Conservation (phyloP, 2,797 vertebrate species). For the Percopsis omiscomaycus region DNA sequence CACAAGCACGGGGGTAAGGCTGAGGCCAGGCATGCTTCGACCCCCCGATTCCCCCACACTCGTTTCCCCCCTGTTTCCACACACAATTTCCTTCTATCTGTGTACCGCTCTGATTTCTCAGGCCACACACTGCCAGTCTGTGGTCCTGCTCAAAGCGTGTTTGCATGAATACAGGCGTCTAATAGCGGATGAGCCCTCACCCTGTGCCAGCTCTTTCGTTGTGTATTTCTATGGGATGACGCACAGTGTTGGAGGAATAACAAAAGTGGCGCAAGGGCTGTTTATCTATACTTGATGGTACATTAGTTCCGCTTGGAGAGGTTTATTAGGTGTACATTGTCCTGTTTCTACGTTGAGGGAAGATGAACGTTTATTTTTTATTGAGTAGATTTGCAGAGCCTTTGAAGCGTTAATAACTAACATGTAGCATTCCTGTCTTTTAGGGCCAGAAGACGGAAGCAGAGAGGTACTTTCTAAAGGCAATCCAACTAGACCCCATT, state of each 20-base stretch:
- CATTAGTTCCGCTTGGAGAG: conserved; percentile 48
- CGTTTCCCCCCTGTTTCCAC: not conserved
- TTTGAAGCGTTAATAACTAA: conserved; percentile 57
- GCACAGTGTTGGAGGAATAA: conserved; percentile 53
- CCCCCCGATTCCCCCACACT: conserved; percentile 7
- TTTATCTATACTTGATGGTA: conserved; percentile 66
- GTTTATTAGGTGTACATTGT: conserved; percentile 39
- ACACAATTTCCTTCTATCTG: conserved; percentile 18
- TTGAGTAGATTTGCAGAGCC: conserved; percentile 38
- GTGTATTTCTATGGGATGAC: conserved; percentile 51
- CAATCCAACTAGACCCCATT: conserved; percentile 93
- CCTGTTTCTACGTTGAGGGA: conserved; percentile 47
- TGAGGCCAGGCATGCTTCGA: not conserved
- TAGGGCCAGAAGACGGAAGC: conserved; percentile 95
- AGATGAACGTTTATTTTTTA: conserved; percentile 43
- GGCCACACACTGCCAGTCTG: conserved; percentile 56
- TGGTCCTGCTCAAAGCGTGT: conserved; percentile 49
- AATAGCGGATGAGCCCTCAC: conserved; percentile 48
- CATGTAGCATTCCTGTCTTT: conserved; percentile 55
- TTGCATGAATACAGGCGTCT: conserved; percentile 61
- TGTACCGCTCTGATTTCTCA: conserved; percentile 21
- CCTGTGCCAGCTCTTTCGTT: conserved; percentile 45
- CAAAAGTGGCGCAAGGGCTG: conserved; percentile 35
- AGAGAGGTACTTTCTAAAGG: conserved; percentile 94
- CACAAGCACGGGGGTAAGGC: no score